Conservation (phyloP, 2,797 vertebrate species). For the Spatula versicolor region DNA sequence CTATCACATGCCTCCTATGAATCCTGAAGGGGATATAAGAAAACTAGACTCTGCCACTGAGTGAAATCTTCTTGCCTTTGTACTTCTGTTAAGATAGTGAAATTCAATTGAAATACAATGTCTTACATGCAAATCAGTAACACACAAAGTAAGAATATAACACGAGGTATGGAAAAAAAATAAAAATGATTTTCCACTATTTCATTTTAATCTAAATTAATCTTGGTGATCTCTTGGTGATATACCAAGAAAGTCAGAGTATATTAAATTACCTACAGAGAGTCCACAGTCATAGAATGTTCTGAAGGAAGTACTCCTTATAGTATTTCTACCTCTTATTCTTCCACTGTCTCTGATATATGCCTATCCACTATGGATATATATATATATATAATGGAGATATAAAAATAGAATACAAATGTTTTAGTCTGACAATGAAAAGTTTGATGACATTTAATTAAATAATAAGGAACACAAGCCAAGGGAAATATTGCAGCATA, state of each 20-base stretch:
- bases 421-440: conserved; percentile 16
- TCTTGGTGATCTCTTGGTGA: background rate
- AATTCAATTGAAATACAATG: background rate
- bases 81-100: background rate
- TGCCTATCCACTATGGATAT: too few relatives aligned
- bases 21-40: background rate
- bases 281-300: background rate
- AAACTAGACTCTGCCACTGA: background rate
- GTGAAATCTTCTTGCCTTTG: background rate
- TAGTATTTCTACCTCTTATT: background rate
- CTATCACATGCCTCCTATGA: background rate
- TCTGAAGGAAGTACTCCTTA: background rate
- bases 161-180: background rate
- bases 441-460: conserved; percentile 23
- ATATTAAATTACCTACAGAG: conserved; percentile 37
- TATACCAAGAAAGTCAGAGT: background rate
- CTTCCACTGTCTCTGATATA: background rate
- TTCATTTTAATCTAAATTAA: conserved; percentile 9
- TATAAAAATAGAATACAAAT: background rate
- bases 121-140: background rate
- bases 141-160: background rate
- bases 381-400: background rate
- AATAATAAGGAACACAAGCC: background rate
- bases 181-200: background rate
- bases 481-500: conserved; percentile 12